Evolutionary conservation across 2,888 invertebrate genomes (phyloP).

Genomic region (Dinocampus coccinellae): DNA sequence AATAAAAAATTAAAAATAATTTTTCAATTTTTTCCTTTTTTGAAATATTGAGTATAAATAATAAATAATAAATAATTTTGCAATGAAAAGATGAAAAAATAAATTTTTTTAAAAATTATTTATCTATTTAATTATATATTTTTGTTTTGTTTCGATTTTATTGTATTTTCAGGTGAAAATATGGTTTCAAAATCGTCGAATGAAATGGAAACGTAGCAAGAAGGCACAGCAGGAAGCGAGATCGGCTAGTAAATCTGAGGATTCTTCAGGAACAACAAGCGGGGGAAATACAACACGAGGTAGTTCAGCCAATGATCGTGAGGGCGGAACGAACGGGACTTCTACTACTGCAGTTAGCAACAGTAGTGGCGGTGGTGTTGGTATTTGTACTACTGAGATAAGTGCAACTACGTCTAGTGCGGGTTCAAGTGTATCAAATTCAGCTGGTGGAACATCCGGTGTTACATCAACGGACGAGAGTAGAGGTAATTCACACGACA

Average conservation of each 20-base stretch:
- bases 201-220: slow-evolving; percentile 99
- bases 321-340: not conserved
- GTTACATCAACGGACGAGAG: slow-evolving; percentile 52
- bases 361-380: not conserved
- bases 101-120: not conserved
- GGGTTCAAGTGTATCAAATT: slow-evolving; percentile 30
- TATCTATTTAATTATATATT: not conserved
- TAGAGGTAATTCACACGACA: slow-evolving; percentile 57
- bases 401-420: slow-evolving; percentile 24
- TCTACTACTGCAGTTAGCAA: not conserved
- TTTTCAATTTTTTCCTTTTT: no score
- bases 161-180: slow-evolving; percentile 90
- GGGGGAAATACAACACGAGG: slow-evolving; percentile 39
- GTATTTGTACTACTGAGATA: slow-evolving; percentile 23
- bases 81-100: no score
- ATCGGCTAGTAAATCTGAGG: slow-evolving; percentile 71
- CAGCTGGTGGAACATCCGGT: slow-evolving; percentile 33
- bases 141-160: no score
- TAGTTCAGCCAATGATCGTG: slow-evolving; percentile 48
- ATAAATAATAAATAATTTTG: no score
- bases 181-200: slow-evolving; percentile 98
- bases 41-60: no score
- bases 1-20: no score
- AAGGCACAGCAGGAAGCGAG: slow-evolving; percentile 90
- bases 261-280: slow-evolving; percentile 42